Conservation (phyloP, 2,113 vertebrate species). For the Pycnonotus jocosus region DNA sequence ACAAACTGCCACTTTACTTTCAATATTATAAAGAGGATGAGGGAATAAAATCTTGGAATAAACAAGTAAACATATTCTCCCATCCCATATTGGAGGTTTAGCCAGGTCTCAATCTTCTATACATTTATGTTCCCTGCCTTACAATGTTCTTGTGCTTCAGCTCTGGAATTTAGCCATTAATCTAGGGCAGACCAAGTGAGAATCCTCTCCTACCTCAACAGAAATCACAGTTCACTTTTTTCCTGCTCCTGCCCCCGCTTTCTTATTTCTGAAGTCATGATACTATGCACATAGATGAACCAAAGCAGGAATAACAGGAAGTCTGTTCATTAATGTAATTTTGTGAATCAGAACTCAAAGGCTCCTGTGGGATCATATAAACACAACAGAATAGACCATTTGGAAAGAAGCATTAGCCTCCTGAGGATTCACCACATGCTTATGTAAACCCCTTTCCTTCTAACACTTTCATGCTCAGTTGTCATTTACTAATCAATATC, state of each 20-base stretch:
- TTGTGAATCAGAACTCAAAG: not conserved
- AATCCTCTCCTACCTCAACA: not conserved
- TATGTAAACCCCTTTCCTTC: not conserved
- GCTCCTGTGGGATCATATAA: not conserved
- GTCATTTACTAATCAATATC: not conserved
- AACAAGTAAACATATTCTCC: not conserved
- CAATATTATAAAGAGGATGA: not conserved
- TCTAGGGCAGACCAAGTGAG: not conserved
- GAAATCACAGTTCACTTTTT: not conserved
- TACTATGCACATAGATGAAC: not conserved
- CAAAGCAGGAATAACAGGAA: not conserved
- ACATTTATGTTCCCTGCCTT: not conserved
- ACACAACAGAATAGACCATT: not conserved
- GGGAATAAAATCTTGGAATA: not conserved
- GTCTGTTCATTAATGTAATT: not conserved
- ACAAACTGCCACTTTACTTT: not conserved
- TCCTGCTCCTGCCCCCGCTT: rapidly evolving
- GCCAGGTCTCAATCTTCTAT: not conserved
- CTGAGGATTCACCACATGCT: not conserved
- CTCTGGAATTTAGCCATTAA: not conserved
- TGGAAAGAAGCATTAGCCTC: not conserved
- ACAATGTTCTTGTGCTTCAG: not conserved
- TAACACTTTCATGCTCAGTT: not conserved
- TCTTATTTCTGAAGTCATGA: not conserved
- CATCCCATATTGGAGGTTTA: not conserved